These are phyloP conservation scores for Elmis aenea DNA, from an alignment of 2,888 invertebrate species.

Conservation along the genomic window DNA sequence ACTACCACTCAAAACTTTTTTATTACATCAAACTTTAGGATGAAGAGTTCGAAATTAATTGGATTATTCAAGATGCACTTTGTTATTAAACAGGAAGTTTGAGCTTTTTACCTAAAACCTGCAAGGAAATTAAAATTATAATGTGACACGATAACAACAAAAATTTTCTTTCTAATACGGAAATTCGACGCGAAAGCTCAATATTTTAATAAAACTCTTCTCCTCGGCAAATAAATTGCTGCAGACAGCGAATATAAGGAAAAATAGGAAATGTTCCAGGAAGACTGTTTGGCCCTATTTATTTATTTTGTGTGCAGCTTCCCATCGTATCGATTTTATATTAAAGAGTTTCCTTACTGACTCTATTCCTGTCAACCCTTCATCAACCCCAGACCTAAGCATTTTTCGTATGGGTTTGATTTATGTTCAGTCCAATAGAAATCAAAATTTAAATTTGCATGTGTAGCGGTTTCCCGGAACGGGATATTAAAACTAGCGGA, in stretches of 20 bases:
- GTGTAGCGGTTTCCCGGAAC: slow-evolving; percentile 7
- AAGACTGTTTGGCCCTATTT: slow-evolving; percentile 10
- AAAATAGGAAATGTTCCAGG: slow-evolving; percentile 7
- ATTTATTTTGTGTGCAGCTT: slow-evolving; percentile 13
- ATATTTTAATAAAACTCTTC: too few species aligned
- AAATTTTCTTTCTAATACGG: too few species aligned
- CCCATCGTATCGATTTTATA: slow-evolving; percentile 12
- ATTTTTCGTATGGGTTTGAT: slow-evolving; percentile 15
- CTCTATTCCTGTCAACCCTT: slow-evolving; percentile 16
- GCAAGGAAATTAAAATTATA: too few species aligned
- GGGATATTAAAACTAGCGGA: too few species aligned
- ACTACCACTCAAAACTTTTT: too few species aligned
- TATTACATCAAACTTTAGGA: too few species aligned
- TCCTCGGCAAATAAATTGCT: slow-evolving; percentile 3
- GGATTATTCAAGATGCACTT: too few species aligned
- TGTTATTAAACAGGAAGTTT: too few species aligned
- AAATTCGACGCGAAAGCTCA: too few species aligned
- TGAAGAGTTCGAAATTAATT: too few species aligned
- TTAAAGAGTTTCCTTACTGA: slow-evolving; percentile 11
- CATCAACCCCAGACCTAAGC: slow-evolving; percentile 14
- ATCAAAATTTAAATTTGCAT: slow-evolving; percentile 15
- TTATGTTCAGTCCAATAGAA: slow-evolving; percentile 13
- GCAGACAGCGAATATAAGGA: slow-evolving; percentile 7
- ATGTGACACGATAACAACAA: too few species aligned
- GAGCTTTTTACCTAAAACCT: too few species aligned